Evolutionary conservation across 2,888 invertebrate genomes (phyloP).

Genomic region (Drosophila picticornis): DNA sequence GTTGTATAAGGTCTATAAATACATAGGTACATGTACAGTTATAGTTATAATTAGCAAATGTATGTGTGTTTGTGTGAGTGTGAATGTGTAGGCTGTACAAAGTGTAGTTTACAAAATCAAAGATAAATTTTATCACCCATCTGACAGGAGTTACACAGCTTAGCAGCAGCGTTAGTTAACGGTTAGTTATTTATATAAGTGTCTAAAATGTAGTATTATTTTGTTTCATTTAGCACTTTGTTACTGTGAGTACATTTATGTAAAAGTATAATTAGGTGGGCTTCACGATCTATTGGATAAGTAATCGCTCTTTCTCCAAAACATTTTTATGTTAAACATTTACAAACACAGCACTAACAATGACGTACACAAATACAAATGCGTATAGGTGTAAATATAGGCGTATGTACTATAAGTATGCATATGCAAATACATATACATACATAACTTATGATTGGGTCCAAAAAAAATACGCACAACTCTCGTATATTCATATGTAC

Average conservation of each 20-base stretch:
- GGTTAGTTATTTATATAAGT: constrained; percentile 17
- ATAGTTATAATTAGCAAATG: constrained; percentile 19
- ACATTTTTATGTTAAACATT: constrained; percentile 53
- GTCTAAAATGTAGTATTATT: constrained; percentile 27
- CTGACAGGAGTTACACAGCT: constrained; percentile 85
- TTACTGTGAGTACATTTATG: constrained; percentile 55
- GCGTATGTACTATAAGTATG: constrained; percentile 30
- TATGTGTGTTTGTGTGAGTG: constrained; percentile 12
- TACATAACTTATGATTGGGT: constrained; percentile 49
- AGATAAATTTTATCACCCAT: constrained; percentile 83
- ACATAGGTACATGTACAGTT: constrained; percentile 46
- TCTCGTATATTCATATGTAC: constrained; percentile 27
- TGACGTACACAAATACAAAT: constrained; percentile 61
- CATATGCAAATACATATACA: constrained; percentile 29
- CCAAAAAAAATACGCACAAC: constrained; percentile 51
- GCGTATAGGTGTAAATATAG: constrained; percentile 41
- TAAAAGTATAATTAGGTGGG: constrained; percentile 68
- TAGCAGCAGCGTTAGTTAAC: constrained; percentile 57
- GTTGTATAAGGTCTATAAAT: constrained; percentile 49
- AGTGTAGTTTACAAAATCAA: constrained; percentile 59
- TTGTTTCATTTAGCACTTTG: constrained; percentile 58
- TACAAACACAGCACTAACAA: constrained; percentile 75
- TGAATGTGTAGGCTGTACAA: constrained; percentile 40
- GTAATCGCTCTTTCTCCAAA: constrained; percentile 30
- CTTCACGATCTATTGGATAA: constrained; percentile 46